Percentiles rank a stretch among this genome's conserved stretches.
Conservation (phyloP, 2,113 vertebrate species). For the Cyprinus carpio region DNA sequence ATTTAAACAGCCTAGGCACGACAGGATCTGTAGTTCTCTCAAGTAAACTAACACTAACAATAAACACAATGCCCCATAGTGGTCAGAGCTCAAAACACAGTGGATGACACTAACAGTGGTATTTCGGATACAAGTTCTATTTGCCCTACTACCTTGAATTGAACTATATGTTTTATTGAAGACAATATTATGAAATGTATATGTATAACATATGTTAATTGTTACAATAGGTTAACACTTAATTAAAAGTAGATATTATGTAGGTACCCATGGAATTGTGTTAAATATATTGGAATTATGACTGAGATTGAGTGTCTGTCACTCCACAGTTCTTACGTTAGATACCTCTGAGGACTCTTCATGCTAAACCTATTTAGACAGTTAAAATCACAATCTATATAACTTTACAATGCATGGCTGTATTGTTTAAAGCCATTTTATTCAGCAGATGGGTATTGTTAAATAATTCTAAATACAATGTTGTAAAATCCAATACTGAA, state of each 20-base stretch:
- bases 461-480: neutral
- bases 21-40: neutral
- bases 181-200: neutral
- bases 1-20: neutral
- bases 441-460: neutral
- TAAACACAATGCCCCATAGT: conserved; percentile 46
- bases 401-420: neutral
- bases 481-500: neutral
- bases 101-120: neutral
- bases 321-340: neutral
- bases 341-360: neutral
- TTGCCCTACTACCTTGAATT: neutral
- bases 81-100: conserved; percentile 41
- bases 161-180: neutral
- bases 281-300: neutral
- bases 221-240: neutral
- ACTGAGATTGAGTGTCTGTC: neutral
- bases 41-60: neutral
- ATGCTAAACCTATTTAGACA: neutral
- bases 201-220: neutral
- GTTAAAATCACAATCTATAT: neutral
- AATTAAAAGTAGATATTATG: neutral
- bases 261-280: neutral
- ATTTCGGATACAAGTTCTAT: neutral
- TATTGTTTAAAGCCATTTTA: neutral